A percentile compares a stretch with the other conserved stretches of the same genome.
Conservation (phyloP, 2,113 vertebrate species). For the Polyodon spathula region DNA sequence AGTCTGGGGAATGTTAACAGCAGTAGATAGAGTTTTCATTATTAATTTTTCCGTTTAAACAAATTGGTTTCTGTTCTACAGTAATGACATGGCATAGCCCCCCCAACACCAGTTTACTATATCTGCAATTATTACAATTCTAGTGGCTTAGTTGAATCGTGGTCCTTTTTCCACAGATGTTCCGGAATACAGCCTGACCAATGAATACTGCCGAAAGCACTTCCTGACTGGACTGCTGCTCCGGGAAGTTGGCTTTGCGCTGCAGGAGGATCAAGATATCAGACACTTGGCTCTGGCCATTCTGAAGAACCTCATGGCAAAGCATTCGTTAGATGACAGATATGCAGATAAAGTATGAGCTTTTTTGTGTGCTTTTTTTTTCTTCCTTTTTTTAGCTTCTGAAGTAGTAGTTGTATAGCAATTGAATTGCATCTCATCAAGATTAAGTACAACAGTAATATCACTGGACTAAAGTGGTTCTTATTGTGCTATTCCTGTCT, state of each 20-base stretch:
- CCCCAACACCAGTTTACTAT: too few relatives aligned
- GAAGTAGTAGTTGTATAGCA: background rate
- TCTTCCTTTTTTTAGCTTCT: background rate
- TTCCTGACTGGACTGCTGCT: slow-evolving; percentile 88
- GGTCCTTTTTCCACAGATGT: slow-evolving; percentile 49
- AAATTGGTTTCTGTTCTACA: too few relatives aligned
- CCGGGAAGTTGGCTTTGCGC: slow-evolving; percentile 84
- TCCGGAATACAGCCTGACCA: slow-evolving; percentile 90
- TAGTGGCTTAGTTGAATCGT: background rate
- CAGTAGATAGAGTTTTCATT: too few relatives aligned
- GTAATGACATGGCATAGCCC: too few relatives aligned
- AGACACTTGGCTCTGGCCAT: slow-evolving; percentile 85
- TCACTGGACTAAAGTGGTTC: too few relatives aligned
- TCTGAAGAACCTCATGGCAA: slow-evolving; percentile 92
- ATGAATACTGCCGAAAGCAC: slow-evolving; percentile 94
- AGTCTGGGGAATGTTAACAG: too few relatives aligned
- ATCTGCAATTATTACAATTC: too few relatives aligned
- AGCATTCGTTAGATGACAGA: slow-evolving; percentile 89
- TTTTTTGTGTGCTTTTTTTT: background rate
- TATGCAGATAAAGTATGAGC: slow-evolving; percentile 72
- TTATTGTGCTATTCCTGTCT: too few relatives aligned
- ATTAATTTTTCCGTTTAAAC: too few relatives aligned
- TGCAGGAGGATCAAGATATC: slow-evolving; percentile 93
- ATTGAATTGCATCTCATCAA: background rate
- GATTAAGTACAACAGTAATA: too few relatives aligned